Percentiles rank a stretch among this genome's conserved stretches.
These are phyloP conservation scores for Antitype chi DNA, from an alignment of 2,888 invertebrate species.

Conservation along the genomic window DNA sequence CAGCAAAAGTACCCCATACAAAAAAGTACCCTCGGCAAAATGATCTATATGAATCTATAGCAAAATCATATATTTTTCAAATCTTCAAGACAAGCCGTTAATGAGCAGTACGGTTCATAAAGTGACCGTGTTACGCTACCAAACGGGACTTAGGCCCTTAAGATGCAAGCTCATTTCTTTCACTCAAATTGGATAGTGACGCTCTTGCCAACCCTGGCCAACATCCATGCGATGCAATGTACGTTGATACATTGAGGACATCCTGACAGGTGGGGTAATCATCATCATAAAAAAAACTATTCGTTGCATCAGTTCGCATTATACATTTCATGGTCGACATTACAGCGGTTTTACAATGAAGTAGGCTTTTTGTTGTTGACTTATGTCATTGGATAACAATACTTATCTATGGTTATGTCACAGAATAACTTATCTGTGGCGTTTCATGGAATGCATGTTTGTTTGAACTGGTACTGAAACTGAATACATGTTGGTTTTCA, in stretches of 20 bases:
- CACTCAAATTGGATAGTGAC: not conserved
- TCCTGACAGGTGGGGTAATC: conserved; percentile 76
- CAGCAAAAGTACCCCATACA: too few species aligned
- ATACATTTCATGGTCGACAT: conserved; percentile 63
- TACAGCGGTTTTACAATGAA: conserved; percentile 33
- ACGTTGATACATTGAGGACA: conserved; percentile 74
- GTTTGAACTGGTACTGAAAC: conserved; percentile 30
- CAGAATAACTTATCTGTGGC: conserved; percentile 31
- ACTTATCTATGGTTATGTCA: conserved; percentile 33
- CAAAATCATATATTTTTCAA: too few species aligned
- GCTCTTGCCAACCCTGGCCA: conserved; percentile 55
- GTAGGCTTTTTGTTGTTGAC: conserved; percentile 40
- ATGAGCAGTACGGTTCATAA: too few species aligned
- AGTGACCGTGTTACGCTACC: too few species aligned
- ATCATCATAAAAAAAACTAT: conserved; percentile 67
- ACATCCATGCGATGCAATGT: conserved; percentile 69
- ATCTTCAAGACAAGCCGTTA: too few species aligned
- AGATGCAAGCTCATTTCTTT: not conserved
- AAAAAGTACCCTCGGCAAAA: too few species aligned
- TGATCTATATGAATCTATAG: too few species aligned
- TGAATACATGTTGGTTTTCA: conserved; percentile 31
- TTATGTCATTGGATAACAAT: conserved; percentile 60
- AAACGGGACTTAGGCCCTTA: too few species aligned
- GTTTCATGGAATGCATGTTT: conserved; percentile 18
- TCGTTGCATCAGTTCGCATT: conserved; percentile 62